These are phyloP conservation scores for Trididemnum miniatum DNA, from an alignment of 23 tunicate genomes.

Conservation along the genomic window DNA sequence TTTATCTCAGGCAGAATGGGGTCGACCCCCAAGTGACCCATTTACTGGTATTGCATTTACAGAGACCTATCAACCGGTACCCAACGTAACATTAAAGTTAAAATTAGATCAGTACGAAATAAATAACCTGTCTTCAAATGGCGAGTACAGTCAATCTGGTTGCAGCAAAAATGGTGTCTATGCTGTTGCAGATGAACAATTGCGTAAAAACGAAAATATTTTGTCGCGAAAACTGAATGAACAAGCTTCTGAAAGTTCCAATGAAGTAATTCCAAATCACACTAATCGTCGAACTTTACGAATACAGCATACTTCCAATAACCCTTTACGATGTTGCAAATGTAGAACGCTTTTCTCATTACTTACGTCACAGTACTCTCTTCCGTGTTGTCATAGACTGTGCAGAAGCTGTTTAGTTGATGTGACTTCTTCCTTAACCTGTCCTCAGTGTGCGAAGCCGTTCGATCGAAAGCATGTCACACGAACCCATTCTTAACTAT, in stretches of 20 bases:
- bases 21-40: conserved; percentile 70
- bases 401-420: conserved; percentile 46
- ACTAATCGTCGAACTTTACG: conserved; percentile 12
- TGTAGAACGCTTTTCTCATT: conserved; percentile 40
- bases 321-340: conserved; percentile 38
- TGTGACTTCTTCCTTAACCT: not conserved
- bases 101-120: conserved; percentile 45
- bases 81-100: conserved; percentile 51
- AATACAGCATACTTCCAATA: not conserved
- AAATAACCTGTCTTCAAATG: not conserved
- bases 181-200: not conserved
- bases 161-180: not conserved
- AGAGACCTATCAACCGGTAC: conserved; percentile 55
- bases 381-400: conserved; percentile 51
- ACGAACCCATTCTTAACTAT: not conserved
- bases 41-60: conserved; percentile 78
- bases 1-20: conserved; percentile 61
- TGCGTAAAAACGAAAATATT: not conserved
- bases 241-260: not conserved
- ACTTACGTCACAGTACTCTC: conserved; percentile 24
- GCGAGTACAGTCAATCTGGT: not conserved
- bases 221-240: not conserved
- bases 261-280: not conserved
- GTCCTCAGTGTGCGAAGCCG: not conserved
- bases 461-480: not conserved